Conservation (phyloP, 1,140 invertebrate genomes). For the Belonocnema kinseyi region DNA sequence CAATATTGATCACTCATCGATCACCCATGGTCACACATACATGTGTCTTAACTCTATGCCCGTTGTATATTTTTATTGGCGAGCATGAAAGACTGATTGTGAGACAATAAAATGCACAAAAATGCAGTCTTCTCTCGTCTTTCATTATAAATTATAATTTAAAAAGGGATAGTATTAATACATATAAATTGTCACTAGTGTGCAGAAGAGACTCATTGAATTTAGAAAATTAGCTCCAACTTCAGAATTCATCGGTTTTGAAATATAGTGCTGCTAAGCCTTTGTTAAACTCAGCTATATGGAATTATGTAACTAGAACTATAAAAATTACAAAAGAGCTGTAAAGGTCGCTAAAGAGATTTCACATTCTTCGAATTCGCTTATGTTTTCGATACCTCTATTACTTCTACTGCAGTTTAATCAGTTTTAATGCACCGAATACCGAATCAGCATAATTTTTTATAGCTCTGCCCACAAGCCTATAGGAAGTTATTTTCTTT, state of each 20-base stretch:
- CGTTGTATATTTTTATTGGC: slow-evolving; percentile 29
- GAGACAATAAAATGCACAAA: background rate
- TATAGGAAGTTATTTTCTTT: background rate
- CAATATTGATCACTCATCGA: slow-evolving; percentile 41
- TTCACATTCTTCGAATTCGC: too few relatives aligned
- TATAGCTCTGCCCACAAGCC: background rate
- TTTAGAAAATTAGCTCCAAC: background rate
- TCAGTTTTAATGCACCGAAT: background rate
- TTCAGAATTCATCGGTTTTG: background rate
- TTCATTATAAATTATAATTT: background rate
- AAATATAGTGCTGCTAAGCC: background rate
- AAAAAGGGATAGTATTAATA: background rate
- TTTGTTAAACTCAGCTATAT: background rate
- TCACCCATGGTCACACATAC: slow-evolving; percentile 42
- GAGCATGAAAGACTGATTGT: background rate
- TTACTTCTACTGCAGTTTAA: background rate
- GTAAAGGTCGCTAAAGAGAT: too few relatives aligned
- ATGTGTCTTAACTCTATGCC: slow-evolving; percentile 45
- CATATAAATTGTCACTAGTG: too few relatives aligned
- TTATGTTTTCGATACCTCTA: too few relatives aligned
- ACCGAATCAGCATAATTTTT: background rate
- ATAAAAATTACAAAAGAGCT: too few relatives aligned
- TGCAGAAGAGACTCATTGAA: background rate
- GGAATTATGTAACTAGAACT: too few relatives aligned
- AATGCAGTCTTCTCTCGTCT: background rate